A percentile compares a stretch with the other conserved stretches of the same genome.
Conservation (phyloP, 2,797 vertebrate genomes). For the Cryptoprocta ferox region DNA sequence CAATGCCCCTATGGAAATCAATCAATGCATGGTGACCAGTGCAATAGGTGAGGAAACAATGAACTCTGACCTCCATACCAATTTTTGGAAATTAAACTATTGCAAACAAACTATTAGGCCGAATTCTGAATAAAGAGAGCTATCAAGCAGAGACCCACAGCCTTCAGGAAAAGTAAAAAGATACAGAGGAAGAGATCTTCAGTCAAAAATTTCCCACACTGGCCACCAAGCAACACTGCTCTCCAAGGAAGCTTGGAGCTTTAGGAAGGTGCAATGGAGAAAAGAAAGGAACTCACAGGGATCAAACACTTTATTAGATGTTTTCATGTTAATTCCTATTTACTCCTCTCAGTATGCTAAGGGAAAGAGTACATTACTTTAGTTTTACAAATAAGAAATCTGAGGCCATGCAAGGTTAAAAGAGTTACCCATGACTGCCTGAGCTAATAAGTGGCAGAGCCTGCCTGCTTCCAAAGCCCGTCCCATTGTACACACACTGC, state of each 20-base stretch:
- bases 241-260: not conserved
- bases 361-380: not conserved
- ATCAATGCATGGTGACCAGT: not conserved
- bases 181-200: not conserved
- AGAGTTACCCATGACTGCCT: not conserved
- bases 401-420: not conserved
- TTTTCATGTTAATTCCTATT: not conserved
- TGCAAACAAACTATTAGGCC: not conserved
- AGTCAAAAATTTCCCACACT: not conserved
- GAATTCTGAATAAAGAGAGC: constrained; percentile 24
- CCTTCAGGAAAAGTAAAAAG: not conserved
- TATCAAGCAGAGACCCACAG: not conserved
- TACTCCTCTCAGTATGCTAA: not conserved
- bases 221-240: not conserved
- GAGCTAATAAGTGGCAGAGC: not conserved
- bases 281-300: not conserved
- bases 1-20: not conserved
- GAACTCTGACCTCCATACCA: not conserved
- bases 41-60: not conserved
- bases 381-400: constrained; percentile 29
- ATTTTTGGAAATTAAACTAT: not conserved
- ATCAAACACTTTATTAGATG: not conserved
- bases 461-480: not conserved
- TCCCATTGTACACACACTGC: no score
- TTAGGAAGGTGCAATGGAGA: not conserved